These are phyloP conservation scores for Petrocephalus zakoni DNA, from an alignment of 2,113 vertebrate species.

Conservation along the genomic window DNA sequence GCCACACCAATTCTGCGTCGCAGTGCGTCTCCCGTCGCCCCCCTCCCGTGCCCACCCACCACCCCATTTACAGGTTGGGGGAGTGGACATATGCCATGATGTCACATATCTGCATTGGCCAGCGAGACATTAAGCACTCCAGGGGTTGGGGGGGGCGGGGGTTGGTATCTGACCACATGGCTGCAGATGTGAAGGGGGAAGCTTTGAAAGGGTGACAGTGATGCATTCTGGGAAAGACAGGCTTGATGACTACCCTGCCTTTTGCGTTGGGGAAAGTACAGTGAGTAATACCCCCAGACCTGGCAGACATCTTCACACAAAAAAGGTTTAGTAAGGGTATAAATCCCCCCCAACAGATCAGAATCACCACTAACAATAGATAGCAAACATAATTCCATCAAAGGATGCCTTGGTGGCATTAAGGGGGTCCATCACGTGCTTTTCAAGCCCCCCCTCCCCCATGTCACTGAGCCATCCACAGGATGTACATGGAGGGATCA, in stretches of 20 bases:
- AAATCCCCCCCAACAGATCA: neutral
- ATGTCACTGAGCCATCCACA: neutral
- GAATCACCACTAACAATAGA: neutral
- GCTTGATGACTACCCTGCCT: neutral
- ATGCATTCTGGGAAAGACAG: constrained; percentile 17
- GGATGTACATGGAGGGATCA: neutral
- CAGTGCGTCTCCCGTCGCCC: neutral
- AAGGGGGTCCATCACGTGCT: neutral
- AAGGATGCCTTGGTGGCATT: neutral
- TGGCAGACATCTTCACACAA: neutral
- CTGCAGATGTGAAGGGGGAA: neutral
- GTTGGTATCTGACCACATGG: neutral
- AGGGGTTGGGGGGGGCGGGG: neutral
- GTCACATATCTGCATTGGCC: neutral
- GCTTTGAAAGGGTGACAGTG: constrained; percentile 15
- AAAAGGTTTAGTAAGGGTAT: neutral
- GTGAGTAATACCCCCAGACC: neutral
- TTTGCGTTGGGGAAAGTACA: neutral
- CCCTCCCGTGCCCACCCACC: neutral
- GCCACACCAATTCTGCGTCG: neutral
- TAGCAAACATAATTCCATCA: neutral
- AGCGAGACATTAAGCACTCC: neutral
- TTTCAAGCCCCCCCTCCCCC: neutral
- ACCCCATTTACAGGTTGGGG: neutral
- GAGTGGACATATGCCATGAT: neutral